phyloP scores from a whole-genome alignment of 2,888 invertebrate genomes.

The Clusia tigrina region DNA sequence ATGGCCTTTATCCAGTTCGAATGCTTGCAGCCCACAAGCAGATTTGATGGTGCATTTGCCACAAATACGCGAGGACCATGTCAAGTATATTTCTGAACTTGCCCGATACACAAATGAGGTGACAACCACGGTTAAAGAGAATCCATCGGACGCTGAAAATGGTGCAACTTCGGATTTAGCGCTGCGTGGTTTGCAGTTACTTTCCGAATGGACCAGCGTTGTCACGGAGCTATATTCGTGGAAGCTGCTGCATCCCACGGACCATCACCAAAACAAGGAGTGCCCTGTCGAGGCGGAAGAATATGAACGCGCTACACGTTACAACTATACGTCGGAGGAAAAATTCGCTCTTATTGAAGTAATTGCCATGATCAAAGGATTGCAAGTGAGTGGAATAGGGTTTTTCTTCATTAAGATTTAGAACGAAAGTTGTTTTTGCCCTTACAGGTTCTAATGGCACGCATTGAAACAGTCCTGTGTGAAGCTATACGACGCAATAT shows the following conservation, averaged over 20 bases:
- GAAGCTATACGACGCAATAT: slow-evolving; percentile 90
- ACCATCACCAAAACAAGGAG: slow-evolving; percentile 92
- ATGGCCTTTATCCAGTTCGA: slow-evolving; percentile 89
- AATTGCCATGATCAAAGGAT: slow-evolving; percentile 98
- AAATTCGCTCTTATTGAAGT: slow-evolving; percentile 98
- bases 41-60: slow-evolving; percentile 95
- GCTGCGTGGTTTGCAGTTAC: slow-evolving; percentile 87
- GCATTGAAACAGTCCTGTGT: slow-evolving; percentile 96
- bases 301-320: slow-evolving; percentile 96
- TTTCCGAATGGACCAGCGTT: slow-evolving; percentile 96
- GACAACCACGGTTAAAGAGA: slow-evolving; percentile 89
- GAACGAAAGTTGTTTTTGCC: background rate
- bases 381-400: slow-evolving; percentile 69
- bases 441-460: slow-evolving; percentile 91
- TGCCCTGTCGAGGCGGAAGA: slow-evolving; percentile 97
- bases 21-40: slow-evolving; percentile 86
- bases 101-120: slow-evolving; percentile 89
- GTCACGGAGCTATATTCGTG: slow-evolving; percentile 97
- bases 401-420: background rate
- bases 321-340: slow-evolving; percentile 97
- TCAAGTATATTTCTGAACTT: slow-evolving; percentile 94
- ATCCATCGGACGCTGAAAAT: slow-evolving; percentile 91
- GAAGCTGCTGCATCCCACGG: slow-evolving; percentile 97
- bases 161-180: slow-evolving; percentile 90
- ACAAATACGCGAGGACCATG: slow-evolving; percentile 94